Evolutionary conservation across 64 coral and sea anemone genomes (phyloP).

Genomic region (Montipora sp.): DNA sequence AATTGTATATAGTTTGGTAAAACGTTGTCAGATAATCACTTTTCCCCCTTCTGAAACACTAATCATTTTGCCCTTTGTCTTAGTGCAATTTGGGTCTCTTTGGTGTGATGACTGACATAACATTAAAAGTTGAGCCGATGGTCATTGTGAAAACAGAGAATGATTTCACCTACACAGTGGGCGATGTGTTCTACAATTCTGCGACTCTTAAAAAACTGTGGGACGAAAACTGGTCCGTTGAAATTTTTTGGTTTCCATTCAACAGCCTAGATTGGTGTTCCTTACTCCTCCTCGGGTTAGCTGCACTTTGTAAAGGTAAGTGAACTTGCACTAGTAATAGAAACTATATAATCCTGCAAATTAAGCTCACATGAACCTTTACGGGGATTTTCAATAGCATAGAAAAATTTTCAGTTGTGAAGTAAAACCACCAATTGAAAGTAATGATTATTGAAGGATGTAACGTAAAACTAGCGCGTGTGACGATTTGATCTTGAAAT

Average conservation of each 20-base stretch:
- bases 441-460: too few relatives aligned
- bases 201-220: neutral
- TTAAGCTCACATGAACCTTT: too few relatives aligned
- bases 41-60: too few relatives aligned
- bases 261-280: slow-evolving; percentile 22
- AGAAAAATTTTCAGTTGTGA: too few relatives aligned
- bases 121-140: slow-evolving; percentile 60
- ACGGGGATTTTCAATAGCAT: too few relatives aligned
- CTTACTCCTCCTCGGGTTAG: neutral
- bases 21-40: too few relatives aligned
- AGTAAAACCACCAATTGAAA: too few relatives aligned
- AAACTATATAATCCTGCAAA: too few relatives aligned
- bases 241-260: slow-evolving; percentile 72
- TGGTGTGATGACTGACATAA: slow-evolving; percentile 62
- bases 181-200: slow-evolving; percentile 35
- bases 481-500: too few relatives aligned
- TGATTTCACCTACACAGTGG: slow-evolving; percentile 41
- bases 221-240: slow-evolving; percentile 60
- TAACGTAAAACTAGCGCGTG: too few relatives aligned
- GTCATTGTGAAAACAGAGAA: slow-evolving; percentile 43
- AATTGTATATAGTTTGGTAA: too few relatives aligned
- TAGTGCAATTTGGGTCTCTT: slow-evolving; percentile 67
- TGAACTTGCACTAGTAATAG: neutral
- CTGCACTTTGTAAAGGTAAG: neutral
- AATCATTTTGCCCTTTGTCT: neutral